Evolutionary conservation across 2,888 invertebrate species (phyloP), one percentile per base, ranked within the genome.

Genomic region (Hartigia nigra): DNA sequence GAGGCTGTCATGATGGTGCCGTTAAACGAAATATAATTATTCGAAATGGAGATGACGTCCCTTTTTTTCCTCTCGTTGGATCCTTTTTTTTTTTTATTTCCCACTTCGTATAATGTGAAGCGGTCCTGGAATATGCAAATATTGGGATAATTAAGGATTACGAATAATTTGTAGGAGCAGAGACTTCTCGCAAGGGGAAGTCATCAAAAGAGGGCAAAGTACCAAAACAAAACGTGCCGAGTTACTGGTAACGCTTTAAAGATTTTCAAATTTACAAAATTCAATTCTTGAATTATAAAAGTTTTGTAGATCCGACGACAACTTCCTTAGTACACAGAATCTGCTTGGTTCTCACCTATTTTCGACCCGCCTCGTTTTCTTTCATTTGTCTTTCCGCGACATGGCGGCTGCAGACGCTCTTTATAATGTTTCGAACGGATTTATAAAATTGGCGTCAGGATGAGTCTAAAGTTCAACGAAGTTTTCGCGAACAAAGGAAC

Each of bases 221-320:
- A 23, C 55, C 23, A 55, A 55, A 55, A 55, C 9, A 55, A 5
- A 55, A 55, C 55, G 55, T 9, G 55, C 23, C 55, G 55, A 23
- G 55, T 23, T 14, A 14, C 5, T 1, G 39, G 5, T 2, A 9
- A 23, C 23, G 2, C 9, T 23, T 55, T 23, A 75, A 70, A 78
- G 78, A 79, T 84, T 81, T 78, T 75, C 5, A 37, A 82, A 83
- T 82, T 82, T 80, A 80, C 79, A 81, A 79, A 82, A 84, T 82
- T 82, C 82, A 82, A 82, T 83, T 80, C 76, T 37, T 74, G 81
- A 80, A 82, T 84, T 81, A 80, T 81, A 84, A 82, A 84, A 84
- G 81, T 84, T 72, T 72, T 34, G 14, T 4, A 23, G 31, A 72
- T 9, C 55, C 23, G 23, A 9, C 23, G 23, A 55, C 55, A 55